Conservation (phyloP, 2,888 invertebrate species). For the Sphaerophoria taeniata region DNA sequence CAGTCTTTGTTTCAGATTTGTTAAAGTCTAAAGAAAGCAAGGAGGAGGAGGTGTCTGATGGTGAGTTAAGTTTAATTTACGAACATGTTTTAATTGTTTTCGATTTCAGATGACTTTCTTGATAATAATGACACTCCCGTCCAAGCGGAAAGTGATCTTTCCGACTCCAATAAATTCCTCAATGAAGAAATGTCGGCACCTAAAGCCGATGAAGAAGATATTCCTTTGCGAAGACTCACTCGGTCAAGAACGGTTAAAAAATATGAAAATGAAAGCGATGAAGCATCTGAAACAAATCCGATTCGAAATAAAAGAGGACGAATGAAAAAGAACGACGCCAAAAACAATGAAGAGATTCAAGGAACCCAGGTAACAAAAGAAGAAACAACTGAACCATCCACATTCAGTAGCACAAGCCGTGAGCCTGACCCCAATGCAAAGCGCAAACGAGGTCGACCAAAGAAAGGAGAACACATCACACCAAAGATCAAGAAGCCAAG, state of each 20-base stretch:
- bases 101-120: slow-evolving; percentile 20
- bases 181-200: not conserved
- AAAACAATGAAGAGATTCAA: not conserved
- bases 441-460: slow-evolving; percentile 54
- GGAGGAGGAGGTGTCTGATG: slow-evolving; percentile 8
- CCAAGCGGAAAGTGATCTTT: not conserved
- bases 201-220: not conserved
- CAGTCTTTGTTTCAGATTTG: not conserved
- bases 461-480: slow-evolving; percentile 48
- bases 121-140: not conserved
- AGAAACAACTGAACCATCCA: not conserved
- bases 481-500: slow-evolving; percentile 42
- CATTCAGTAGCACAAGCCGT: not conserved
- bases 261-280: too few relatives aligned
- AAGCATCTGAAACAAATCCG: not conserved
- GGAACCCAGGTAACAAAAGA: not conserved
- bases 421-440: slow-evolving; percentile 24
- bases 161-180: not conserved
- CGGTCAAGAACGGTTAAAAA: slow-evolving; percentile 14
- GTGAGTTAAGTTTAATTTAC: slow-evolving; percentile 9
- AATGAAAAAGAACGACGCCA: not conserved
- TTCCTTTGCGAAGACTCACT: slow-evolving; percentile 32
- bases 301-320: slow-evolving; percentile 12
- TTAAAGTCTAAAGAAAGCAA: slow-evolving; percentile 20
- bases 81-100: not conserved